Evolutionary conservation across 2,888 invertebrate species (phyloP).

Genomic region (Parapristionchus giblindavisi): DNA sequence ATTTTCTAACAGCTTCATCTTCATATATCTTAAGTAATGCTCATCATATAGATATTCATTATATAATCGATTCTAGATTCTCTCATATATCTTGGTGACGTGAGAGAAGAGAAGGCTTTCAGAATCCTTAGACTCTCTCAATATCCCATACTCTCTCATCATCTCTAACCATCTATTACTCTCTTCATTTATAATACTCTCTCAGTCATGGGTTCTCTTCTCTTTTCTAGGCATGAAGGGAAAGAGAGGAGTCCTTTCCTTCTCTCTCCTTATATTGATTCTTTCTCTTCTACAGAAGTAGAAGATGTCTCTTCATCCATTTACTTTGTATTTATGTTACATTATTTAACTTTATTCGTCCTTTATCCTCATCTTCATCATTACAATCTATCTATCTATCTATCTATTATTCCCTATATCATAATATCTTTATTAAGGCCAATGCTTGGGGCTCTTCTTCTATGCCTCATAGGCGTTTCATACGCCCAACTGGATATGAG

Average conservation of each 20-base stretch:
- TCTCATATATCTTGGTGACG: slow-evolving; percentile 28
- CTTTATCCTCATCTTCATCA: not conserved
- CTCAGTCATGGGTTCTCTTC: slow-evolving; percentile 6
- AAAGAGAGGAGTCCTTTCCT: not conserved
- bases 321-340: not conserved
- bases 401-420: slow-evolving; percentile 5
- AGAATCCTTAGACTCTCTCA: slow-evolving; percentile 9
- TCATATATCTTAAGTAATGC: too few relatives aligned
- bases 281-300: not conserved
- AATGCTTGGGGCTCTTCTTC: slow-evolving; percentile 35
- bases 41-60: too few relatives aligned
- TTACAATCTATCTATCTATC: not conserved
- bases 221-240: not conserved
- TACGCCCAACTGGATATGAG: slow-evolving; percentile 19
- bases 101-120: slow-evolving; percentile 6
- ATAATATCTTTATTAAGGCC: too few relatives aligned
- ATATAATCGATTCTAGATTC: too few relatives aligned
- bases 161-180: not conserved
- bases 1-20: too few relatives aligned
- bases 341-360: not conserved
- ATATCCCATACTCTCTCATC: not conserved
- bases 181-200: slow-evolving; percentile 14
- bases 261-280: slow-evolving; percentile 11
- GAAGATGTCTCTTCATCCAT: not conserved
- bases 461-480: slow-evolving; percentile 27